Conservation (phyloP, 2,113 vertebrate species). For the Elachura formosa region DNA sequence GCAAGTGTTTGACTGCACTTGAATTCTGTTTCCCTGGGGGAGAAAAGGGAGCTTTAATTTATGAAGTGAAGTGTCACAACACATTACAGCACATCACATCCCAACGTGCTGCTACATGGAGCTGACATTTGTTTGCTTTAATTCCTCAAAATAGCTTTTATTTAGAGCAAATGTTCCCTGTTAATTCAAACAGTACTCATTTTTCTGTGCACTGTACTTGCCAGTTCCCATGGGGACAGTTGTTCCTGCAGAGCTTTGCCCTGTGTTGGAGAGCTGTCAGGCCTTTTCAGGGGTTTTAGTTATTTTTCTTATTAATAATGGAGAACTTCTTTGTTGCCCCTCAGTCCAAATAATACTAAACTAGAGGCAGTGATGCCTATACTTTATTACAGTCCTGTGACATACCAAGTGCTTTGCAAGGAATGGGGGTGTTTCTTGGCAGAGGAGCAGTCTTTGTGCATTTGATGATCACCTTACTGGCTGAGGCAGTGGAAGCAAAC, state of each 20-base stretch:
- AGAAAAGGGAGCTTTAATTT: conserved; percentile 69
- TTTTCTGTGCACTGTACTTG: conserved; percentile 18
- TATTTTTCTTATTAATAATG: conserved; percentile 31
- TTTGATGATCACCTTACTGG: background rate
- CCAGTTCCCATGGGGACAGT: conserved; percentile 52
- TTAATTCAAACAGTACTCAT: conserved; percentile 55
- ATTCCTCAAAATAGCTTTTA: conserved; percentile 69
- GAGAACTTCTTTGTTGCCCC: background rate
- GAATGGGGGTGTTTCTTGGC: background rate
- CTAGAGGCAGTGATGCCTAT: background rate
- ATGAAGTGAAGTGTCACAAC: conserved; percentile 68
- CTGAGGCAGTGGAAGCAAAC: background rate
- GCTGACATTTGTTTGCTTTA: conserved; percentile 68
- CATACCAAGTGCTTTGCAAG: background rate
- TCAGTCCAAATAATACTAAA: background rate
- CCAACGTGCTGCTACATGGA: conserved; percentile 22
- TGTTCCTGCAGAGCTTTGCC: conserved; percentile 13
- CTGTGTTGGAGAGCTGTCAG: conserved; percentile 27
- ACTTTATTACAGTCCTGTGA: background rate
- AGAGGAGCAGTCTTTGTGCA: background rate
- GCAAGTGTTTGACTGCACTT: conserved; percentile 54
- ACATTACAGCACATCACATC: conserved; percentile 63
- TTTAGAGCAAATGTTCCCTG: conserved; percentile 66
- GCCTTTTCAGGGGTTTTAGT: conserved; percentile 6
- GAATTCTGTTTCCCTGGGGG: conserved; percentile 45